Base-by-base conservation (phyloP, 2,113 vertebrate species). In the Globicephala melas region DNA sequence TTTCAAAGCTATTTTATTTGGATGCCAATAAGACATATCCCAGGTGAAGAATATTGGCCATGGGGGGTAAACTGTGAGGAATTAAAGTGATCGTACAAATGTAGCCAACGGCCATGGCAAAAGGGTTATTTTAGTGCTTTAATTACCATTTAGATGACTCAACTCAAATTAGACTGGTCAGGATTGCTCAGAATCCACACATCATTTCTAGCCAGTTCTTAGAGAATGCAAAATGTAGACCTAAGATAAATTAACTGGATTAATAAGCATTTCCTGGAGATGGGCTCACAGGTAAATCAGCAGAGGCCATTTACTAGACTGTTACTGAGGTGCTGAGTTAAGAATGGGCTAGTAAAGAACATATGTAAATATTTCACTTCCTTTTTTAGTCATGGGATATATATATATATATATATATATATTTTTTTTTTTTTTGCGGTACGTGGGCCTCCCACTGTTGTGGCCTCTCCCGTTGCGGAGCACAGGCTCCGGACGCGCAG, bases 1-100 rank as follows among this genome's bases (percentile, higher is more conserved):
- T 31, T 67, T 96, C 31, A 74, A 95, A n/a, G 87, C 5, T 58
- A 73, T 91, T 97, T 88, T 68, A 76, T 63, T 50, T 70, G 50
- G 31, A 68, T 91, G 20, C 2, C 41, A 70, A 70, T 81, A 41
- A 73, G 31, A 93, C 11, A 68, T 9, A 68, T 25, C 55, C 55
- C 33, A 53, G 14, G 33, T n/a, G 18, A 65, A 60, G 80, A 91
- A 25, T 58, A 14, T 71, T 18, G 53, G 33, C 31, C 65, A 55
- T 83, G 14, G 25, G 1, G 68, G 70, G 44, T n/a, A 91, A 77
- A 41, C 21, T 81, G 8, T 31, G 5, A 77, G 14, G 14, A 86
- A 86, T 28, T 55, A 58, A 85, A 53, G 38, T 60, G 4, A 1
- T 17, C 36, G 25, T 71, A 81, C 11, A 53, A n/a, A 44, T 58